These are phyloP conservation scores for Brachyrhaphis roseni DNA, from an alignment of 2,797 vertebrate species.

Conservation along the genomic window DNA sequence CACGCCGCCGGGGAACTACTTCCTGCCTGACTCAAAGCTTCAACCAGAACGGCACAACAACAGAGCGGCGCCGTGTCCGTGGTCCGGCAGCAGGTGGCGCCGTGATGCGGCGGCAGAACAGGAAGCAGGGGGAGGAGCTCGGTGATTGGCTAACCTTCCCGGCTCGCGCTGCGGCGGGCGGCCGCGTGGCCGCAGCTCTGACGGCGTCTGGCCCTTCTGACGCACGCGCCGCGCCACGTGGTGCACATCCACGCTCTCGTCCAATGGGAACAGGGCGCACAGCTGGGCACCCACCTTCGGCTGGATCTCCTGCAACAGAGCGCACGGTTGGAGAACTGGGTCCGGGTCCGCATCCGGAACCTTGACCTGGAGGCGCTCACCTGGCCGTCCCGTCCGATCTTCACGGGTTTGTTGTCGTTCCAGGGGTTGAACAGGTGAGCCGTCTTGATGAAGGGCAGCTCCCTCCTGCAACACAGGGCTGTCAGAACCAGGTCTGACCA, in stretches of 20 bases:
- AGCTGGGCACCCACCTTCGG: constrained; percentile 93
- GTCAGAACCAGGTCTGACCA: background rate
- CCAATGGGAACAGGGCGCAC: constrained; percentile 94
- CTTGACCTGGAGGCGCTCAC: constrained; percentile 58
- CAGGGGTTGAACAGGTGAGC: constrained; percentile 96
- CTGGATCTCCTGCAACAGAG: constrained; percentile 90
- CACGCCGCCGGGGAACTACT: background rate
- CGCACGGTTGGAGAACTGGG: too few relatives aligned
- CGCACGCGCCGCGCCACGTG: constrained; percentile 96
- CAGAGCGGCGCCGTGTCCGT: constrained; percentile 41
- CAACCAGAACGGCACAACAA: constrained; percentile 29
- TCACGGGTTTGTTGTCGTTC: constrained; percentile 98
- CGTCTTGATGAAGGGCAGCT: constrained; percentile 96
- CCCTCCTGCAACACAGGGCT: constrained; percentile 79
- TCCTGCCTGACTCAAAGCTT: constrained; percentile 49
- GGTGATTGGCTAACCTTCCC: constrained; percentile 98
- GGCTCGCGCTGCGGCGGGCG: constrained; percentile 93
- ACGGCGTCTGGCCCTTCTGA: constrained; percentile 94
- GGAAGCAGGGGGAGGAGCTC: constrained; percentile 69
- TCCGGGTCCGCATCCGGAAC: accelerated
- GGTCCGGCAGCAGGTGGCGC: constrained; percentile 61
- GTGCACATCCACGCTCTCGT: constrained; percentile 98
- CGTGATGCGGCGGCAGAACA: constrained; percentile 60
- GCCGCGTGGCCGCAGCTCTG: constrained; percentile 89
- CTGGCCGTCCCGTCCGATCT: constrained; percentile 98